Conservation (phyloP, 1,140 invertebrate species). For the Bombus consobrinus region DNA sequence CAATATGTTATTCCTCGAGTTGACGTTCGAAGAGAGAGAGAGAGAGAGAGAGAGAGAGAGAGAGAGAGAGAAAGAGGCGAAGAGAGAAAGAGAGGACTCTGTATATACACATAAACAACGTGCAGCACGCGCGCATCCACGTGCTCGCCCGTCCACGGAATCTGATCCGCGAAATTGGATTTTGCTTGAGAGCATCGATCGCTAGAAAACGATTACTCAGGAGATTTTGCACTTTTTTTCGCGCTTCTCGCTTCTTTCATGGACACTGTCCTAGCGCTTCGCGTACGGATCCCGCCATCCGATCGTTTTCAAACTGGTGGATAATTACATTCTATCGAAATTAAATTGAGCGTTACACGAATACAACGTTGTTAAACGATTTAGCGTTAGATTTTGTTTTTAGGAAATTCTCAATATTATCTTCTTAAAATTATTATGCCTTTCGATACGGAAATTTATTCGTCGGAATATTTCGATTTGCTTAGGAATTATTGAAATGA, state of each 20-base stretch:
- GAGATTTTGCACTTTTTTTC: neutral
- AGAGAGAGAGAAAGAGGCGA: no score
- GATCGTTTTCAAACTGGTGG: neutral
- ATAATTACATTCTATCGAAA: no score
- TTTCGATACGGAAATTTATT: no score
- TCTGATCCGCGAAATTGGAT: constrained; percentile 62
- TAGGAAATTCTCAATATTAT: no score
- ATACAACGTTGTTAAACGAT: no score
- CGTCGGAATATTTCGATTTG: no score
- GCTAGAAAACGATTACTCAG: constrained; percentile 33
- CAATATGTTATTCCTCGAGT: neutral
- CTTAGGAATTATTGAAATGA: no score
- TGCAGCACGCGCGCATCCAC: constrained; percentile 54
- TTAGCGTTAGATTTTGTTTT: no score
- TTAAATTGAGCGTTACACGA: no score
- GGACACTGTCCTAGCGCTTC: constrained; percentile 16
- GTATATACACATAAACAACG: constrained; percentile 21
- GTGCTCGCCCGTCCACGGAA: constrained; percentile 44
- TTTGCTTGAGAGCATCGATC: constrained; percentile 38
- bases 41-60: neutral
- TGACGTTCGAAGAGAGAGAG: neutral
- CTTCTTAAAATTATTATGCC: no score
- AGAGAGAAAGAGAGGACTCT: no score
- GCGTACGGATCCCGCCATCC: neutral
- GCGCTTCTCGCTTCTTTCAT: neutral